Conservation (phyloP, 2,888 invertebrate genomes). For the Rhagium mordax region DNA sequence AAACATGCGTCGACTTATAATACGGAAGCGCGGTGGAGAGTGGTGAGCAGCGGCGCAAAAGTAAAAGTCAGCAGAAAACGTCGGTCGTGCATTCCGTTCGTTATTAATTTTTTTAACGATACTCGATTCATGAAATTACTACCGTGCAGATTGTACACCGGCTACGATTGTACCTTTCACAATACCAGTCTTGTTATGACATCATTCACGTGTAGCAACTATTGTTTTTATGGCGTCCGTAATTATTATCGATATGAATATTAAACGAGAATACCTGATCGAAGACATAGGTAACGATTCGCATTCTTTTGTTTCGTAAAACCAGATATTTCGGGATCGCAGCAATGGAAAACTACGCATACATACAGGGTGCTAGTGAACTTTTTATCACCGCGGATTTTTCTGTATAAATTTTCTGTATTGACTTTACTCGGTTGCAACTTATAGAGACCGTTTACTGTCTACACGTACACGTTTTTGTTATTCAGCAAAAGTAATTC, state of each 20-base stretch:
- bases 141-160: neutral
- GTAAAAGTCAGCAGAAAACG: slow-evolving; percentile 3
- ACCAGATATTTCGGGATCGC: neutral
- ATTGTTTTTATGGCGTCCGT: neutral
- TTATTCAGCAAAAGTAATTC: neutral
- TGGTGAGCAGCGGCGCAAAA: neutral
- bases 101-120: neutral
- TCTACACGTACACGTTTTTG: neutral
- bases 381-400: too few relatives aligned
- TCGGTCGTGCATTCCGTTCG: slow-evolving; percentile 1
- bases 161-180: neutral
- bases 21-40: neutral
- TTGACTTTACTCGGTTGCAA: too few relatives aligned
- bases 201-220: neutral
- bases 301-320: neutral
- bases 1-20: neutral
- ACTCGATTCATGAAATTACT: neutral
- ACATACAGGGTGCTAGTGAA: too few relatives aligned
- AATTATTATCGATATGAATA: neutral
- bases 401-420: too few relatives aligned
- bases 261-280: neutral
- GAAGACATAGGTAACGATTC: neutral
- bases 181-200: neutral
- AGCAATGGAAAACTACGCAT: neutral
- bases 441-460: too few relatives aligned